Conservation (phyloP, 2,888 invertebrate genomes). For the Rhogogaster chlorosoma region DNA sequence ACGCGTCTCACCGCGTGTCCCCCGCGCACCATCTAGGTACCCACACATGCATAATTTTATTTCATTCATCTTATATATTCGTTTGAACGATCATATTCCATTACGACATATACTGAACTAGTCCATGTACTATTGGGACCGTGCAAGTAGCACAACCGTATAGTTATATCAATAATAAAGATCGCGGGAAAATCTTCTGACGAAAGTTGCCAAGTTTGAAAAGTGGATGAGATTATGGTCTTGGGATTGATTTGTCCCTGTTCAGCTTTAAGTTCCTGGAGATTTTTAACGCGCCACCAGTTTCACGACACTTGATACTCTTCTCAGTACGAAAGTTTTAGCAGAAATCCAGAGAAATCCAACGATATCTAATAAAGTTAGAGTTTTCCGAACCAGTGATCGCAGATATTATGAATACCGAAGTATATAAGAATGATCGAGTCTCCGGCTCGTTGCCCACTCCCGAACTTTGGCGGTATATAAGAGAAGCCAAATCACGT, state of each 20-base stretch:
- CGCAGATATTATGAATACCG: not conserved
- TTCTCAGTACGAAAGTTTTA: not conserved
- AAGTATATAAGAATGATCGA: not conserved
- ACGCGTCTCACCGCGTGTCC: slow-evolving; percentile 67
- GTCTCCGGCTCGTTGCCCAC: not conserved
- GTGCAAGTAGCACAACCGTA: too few species aligned
- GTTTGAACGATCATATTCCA: too few species aligned
- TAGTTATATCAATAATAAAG: not conserved
- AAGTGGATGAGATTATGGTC: not conserved
- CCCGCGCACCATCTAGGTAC: not conserved
- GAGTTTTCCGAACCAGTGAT: not conserved
- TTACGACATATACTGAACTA: too few species aligned
- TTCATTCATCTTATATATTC: not conserved
- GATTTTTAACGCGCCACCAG: not conserved
- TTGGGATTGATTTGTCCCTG: not conserved
- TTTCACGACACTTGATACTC: not conserved
- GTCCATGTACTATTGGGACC: too few species aligned
- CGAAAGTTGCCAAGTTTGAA: not conserved
- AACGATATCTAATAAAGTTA: not conserved
- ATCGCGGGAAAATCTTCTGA: not conserved
- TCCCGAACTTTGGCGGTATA: not conserved
- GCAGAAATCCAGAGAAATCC: not conserved
- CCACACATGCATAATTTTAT: not conserved
- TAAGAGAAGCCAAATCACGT: not conserved
- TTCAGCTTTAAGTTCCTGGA: not conserved